Evolutionary conservation across 2,888 invertebrate genomes (phyloP).

Genomic region (Patella caerulea): DNA sequence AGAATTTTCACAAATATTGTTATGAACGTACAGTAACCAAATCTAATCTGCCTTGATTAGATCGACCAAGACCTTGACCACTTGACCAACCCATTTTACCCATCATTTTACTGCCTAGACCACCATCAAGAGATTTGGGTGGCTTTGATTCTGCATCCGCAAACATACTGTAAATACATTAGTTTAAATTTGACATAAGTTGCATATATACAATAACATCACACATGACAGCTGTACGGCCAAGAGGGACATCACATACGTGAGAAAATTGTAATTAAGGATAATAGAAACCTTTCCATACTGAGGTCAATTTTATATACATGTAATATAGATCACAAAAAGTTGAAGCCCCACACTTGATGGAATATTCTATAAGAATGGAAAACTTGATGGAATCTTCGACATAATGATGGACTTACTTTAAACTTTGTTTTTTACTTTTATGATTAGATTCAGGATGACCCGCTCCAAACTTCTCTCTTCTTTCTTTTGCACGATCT

Average conservation of each 20-base stretch:
- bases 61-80: conserved; percentile 94
- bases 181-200: too few relatives aligned
- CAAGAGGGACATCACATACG: too few relatives aligned
- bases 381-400: too few relatives aligned
- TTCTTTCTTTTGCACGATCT: conserved; percentile 95
- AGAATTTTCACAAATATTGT: too few relatives aligned
- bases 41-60: conserved; percentile 87
- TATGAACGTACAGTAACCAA: conserved; percentile 83
- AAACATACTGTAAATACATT: background rate
- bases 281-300: too few relatives aligned
- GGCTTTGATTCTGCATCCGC: background rate
- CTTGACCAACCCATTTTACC: conserved; percentile 99
- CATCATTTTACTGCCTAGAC: conserved; percentile 90
- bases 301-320: too few relatives aligned
- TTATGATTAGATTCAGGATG: conserved; percentile 52
- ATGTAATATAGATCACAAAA: too few relatives aligned
- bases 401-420: background rate
- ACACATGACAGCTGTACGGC: too few relatives aligned
- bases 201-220: too few relatives aligned
- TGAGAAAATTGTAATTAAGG: too few relatives aligned
- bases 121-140: conserved; percentile 75
- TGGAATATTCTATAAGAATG: too few relatives aligned
- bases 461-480: conserved; percentile 81
- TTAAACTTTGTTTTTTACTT: background rate
- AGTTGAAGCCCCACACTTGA: too few relatives aligned